Evolutionary conservation across 2,113 vertebrate genomes (phyloP).

Genomic region (Orycteropus afer): DNA sequence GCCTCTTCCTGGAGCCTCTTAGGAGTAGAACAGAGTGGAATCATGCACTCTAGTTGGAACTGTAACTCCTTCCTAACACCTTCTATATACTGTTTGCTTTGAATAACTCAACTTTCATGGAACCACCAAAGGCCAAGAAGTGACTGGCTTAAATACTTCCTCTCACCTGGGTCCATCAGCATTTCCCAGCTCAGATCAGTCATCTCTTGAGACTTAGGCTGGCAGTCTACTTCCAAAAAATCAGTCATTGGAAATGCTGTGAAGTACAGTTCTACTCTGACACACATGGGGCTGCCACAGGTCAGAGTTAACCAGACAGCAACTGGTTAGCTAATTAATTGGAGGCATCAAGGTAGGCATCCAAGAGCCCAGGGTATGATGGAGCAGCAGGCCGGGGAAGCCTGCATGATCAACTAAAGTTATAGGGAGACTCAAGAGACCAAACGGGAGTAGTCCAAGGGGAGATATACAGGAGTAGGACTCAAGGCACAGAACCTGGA

Average conservation of each 20-base stretch:
- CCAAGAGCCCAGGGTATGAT: not conserved
- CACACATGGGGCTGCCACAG: too few relatives aligned
- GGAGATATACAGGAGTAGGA: fast-evolving
- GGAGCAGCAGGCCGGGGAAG: not conserved
- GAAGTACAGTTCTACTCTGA: too few relatives aligned
- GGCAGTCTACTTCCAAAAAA: not conserved
- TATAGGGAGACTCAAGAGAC: not conserved
- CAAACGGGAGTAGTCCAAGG: not conserved
- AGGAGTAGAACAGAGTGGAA: not conserved
- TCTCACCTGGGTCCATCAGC: not conserved
- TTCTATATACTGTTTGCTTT: not conserved
- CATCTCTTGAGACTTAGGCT: not conserved
- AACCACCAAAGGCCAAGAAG: not conserved
- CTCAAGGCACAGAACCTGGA: not conserved
- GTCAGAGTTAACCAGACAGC: too few relatives aligned
- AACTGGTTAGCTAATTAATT: too few relatives aligned
- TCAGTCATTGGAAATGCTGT: too few relatives aligned
- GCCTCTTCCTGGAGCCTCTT: not conserved
- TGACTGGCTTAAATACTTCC: not conserved
- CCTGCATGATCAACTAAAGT: not conserved
- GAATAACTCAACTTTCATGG: not conserved
- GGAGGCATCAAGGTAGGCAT: not conserved
- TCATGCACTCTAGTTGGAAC: not conserved
- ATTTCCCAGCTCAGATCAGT: not conserved
- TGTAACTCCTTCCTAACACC: not conserved